Base-by-base conservation (phyloP, 2,888 invertebrate genomes). In the Eupithecia subumbrata region DNA sequence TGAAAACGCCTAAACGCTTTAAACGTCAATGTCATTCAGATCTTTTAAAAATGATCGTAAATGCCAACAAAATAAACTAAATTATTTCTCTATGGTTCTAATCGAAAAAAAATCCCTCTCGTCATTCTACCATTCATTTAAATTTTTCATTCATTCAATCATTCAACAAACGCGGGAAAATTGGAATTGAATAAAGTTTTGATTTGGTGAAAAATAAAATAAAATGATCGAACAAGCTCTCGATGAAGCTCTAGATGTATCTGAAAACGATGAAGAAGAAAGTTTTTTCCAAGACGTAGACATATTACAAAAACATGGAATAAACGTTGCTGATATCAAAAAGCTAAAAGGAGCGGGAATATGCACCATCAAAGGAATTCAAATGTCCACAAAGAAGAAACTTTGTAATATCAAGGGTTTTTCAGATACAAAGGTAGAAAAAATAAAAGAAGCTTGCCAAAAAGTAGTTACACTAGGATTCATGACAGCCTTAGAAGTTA, bases 321-420 rank as follows among this genome's bases (percentile, higher is more conserved):
- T 96, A 74, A 96, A 97, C 89, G 96, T 96, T 68, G 96, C 97
- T 5, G 97, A 98, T 86, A 96, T 98, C 43, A 97, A 97, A 91
- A 97, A 97, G 88, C 89, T 98, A 81, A 97, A 97, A 90, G 94
- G 95, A 18, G 95, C 96, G 69, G 97, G 97, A 80, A 97, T 98
- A 84, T 97, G 97, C 84, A 98, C 97, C 0, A 95, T 98, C 69
- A 97, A 97, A 93, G 98, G 97, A 0, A 95, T 97, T 74, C 97
- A 97, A 87, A 98, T 98, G 98, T 96, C 96, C 2, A 97, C 97
- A 16, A 96, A 95, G 84, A 97, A 97, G 86, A 97, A 96, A 85
- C 87, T 98, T 73, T 95, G 96, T 82, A 95, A 95, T 81, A 96
- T 97, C 72, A 97, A 97, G 92, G 97, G 97, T 8, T 96, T 97